These are phyloP conservation scores for Scophthalmus maximus DNA, from an alignment of 2,113 vertebrate species.

Conservation along the genomic window DNA sequence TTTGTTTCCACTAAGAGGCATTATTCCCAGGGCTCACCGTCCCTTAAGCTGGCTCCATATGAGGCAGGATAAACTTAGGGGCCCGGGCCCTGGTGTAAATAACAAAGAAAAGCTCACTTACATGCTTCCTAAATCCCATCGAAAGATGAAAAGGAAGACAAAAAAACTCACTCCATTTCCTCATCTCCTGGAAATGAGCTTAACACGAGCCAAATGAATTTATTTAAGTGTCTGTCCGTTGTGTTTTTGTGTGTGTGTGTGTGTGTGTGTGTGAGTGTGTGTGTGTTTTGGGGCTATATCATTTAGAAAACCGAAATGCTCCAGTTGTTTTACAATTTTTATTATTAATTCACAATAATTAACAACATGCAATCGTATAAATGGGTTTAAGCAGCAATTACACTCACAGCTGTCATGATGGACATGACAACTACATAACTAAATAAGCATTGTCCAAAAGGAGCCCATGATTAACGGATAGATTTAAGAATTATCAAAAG, in stretches of 20 bases:
- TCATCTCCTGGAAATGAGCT: conserved; percentile 77
- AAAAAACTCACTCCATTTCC: conserved; percentile 76
- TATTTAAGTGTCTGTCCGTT: conserved; percentile 66
- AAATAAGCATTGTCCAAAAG: conserved; percentile 30
- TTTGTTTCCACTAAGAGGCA: conserved; percentile 76
- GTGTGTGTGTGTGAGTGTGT: conserved; percentile 49
- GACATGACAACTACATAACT: no score
- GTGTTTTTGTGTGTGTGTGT: conserved; percentile 21
- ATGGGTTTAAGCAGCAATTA: conserved; percentile 31
- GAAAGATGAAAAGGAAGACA: conserved; percentile 70
- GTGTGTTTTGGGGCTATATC: conserved; percentile 1
- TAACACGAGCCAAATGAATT: conserved; percentile 78
- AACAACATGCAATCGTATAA: conserved; percentile 32
- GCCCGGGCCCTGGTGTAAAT: conserved; percentile 79
- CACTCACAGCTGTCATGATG: not conserved
- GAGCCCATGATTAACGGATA: conserved; percentile 16
- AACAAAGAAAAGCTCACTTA: conserved; percentile 83
- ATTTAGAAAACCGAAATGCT: conserved; percentile 30
- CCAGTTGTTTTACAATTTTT: conserved; percentile 18
- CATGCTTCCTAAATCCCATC: conserved; percentile 83
- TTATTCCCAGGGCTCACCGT: conserved; percentile 79
- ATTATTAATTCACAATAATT: conserved; percentile 16
- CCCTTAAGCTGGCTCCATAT: conserved; percentile 85
- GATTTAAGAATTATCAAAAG: conserved; percentile 40
- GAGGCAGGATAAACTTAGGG: conserved; percentile 84